A percentile compares a stretch with the other conserved stretches of the same genome.
These are phyloP conservation scores for Setophaga kirtlandii DNA, from an alignment of 2,113 vertebrate genomes.

Conservation along the genomic window DNA sequence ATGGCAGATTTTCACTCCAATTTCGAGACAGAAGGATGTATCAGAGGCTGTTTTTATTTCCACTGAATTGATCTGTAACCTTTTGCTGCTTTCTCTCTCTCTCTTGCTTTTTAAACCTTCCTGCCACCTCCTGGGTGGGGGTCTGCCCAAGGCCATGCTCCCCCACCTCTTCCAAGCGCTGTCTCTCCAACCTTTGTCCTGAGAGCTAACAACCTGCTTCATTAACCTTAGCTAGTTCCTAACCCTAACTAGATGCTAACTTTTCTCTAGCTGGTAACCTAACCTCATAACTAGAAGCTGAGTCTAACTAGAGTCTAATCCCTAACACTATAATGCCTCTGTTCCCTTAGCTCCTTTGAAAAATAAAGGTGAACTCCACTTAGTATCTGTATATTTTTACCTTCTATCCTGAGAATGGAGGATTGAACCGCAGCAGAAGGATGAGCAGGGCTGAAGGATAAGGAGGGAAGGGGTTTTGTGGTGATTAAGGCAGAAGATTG, in stretches of 20 bases:
- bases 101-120: constrained; percentile 35
- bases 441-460: neutral
- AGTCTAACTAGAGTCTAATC: constrained; percentile 76
- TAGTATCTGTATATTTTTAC: constrained; percentile 10
- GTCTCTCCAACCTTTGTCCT: constrained; percentile 40
- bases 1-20: constrained; percentile 73
- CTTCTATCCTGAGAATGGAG: constrained; percentile 68
- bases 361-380: neutral
- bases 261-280: constrained; percentile 61
- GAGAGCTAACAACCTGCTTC: constrained; percentile 78
- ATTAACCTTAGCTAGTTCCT: constrained; percentile 74
- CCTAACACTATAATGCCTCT: constrained; percentile 48
- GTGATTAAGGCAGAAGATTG: neutral
- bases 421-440: neutral
- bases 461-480: neutral
- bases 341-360: constrained; percentile 21
- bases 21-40: constrained; percentile 59
- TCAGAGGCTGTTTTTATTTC: constrained; percentile 60
- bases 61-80: constrained; percentile 43
- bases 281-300: constrained; percentile 69
- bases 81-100: constrained; percentile 44
- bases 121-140: constrained; percentile 23
- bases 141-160: constrained; percentile 2
- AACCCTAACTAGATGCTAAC: constrained; percentile 78
- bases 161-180: neutral